Base-by-base conservation (phyloP, 1,140 invertebrate species). In the Rhagoletis zephyria region DNA sequence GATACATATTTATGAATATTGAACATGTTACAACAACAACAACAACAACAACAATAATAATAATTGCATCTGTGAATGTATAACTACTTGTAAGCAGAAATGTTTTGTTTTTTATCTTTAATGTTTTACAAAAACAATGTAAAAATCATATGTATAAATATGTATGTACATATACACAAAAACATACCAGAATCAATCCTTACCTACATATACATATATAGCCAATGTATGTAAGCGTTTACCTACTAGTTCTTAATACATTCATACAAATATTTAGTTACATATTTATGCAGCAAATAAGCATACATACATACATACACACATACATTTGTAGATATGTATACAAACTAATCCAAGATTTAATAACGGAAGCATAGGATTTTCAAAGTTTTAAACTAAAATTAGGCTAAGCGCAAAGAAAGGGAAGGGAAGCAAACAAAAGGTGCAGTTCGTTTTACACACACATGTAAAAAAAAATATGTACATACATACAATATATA, bases 321-420 rank as follows among this genome's bases (percentile, higher is more conserved):
- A 30, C 9, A 30, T 67, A 67, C 9, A 67, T 67, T 12, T 12
- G 30, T 3, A 67, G 9, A 30, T 42, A 30, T 30, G 19, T 19
- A 12, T 67, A 5, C 16, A 30, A 14, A 63, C 4, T 59, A 85
- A n/a, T 19, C 5, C 19, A 61, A 63, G n/a, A 63, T 42, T 85
- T 19, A 45, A 9, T 14, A 16, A 40, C 45, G 65, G 85, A n/a
- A 64, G 85, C 40, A 86, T 65, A 86, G 40, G 19, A 48, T 64
- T 64, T 61, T 64, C 61, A 51, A 19, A 86, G 64, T 63, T 64
- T 63, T 86, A 64, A 64, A 86, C 42, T 48, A 86, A n/a, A n/a
- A 61, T 65, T 86, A 64, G 64, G 12, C 61, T 51, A 64, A 86
- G 64, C 4, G 16, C 14, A 61, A 42, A 16, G n/a, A n/a, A n/a